phyloP scores from a whole-genome alignment of 2,888 invertebrate genomes.

The Parapristionchus giblindavisi region DNA sequence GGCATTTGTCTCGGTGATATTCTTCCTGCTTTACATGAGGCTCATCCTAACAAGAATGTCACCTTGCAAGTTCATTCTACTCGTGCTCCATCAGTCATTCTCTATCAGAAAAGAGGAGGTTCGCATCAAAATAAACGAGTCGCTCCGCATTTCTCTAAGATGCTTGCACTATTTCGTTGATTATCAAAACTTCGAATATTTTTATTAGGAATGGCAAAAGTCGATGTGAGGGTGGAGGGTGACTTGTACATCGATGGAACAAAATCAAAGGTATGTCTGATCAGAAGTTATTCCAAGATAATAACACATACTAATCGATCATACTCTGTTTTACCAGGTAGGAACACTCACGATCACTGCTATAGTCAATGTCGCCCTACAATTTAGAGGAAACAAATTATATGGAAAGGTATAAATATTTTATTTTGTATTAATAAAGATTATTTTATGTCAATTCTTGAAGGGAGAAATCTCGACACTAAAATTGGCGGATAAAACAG shows the following conservation, averaged over 20 bases:
- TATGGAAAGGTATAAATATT: slow-evolving; percentile 49
- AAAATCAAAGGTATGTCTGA: not conserved
- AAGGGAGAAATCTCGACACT: slow-evolving; percentile 9
- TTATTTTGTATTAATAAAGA: not conserved
- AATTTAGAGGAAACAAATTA: slow-evolving; percentile 50
- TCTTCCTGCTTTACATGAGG: slow-evolving; percentile 63
- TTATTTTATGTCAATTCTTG: too few species aligned
- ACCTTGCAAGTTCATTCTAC: not conserved
- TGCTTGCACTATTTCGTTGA: too few species aligned
- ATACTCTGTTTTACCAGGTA: slow-evolving; percentile 45
- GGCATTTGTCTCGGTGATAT: slow-evolving; percentile 68
- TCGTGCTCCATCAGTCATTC: slow-evolving; percentile 58
- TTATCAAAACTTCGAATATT: too few species aligned
- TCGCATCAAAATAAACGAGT: too few species aligned
- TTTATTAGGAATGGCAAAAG: not conserved
- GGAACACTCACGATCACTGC: slow-evolving; percentile 61
- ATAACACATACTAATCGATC: too few species aligned
- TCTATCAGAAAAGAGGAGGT: slow-evolving; percentile 53
- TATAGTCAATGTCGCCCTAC: slow-evolving; percentile 52
- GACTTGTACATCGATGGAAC: not conserved
- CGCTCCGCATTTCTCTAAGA: too few species aligned
- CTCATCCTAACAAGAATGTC: slow-evolving; percentile 56
- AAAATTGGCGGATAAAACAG: not conserved
- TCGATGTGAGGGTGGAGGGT: not conserved
- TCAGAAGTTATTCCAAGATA: not conserved